Percentiles rank a stretch among this genome's conserved stretches.
Evolutionary conservation across 2,888 invertebrate species (phyloP).

Genomic region (Acrobasis repandana): DNA sequence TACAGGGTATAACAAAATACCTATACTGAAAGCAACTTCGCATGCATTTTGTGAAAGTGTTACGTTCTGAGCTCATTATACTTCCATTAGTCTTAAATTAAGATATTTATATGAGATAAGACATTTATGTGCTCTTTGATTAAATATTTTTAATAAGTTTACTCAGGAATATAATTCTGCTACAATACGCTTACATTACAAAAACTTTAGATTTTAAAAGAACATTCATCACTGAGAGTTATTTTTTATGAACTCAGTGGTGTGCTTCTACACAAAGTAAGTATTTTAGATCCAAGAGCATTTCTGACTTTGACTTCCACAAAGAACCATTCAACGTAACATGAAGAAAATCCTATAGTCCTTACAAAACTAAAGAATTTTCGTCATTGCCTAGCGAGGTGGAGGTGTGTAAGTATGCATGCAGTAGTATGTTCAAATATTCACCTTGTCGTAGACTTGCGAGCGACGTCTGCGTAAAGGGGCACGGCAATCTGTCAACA

Average conservation of each 20-base stretch:
- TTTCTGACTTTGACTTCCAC: no score
- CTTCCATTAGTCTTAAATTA: not conserved
- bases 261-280: no score
- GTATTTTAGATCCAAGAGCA: no score
- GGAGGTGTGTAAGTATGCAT: not conserved
- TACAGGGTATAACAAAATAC: no score
- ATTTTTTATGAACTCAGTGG: no score
- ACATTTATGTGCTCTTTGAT: no score
- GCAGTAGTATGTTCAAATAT: conserved; percentile 44
- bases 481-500: conserved; percentile 89
- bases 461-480: conserved; percentile 90
- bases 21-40: no score
- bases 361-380: no score
- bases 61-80: not conserved
- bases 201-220: not conserved
- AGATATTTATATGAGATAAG: not conserved
- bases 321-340: no score
- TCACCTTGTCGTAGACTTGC: conserved; percentile 90
- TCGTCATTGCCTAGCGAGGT: not conserved
- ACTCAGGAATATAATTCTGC: not conserved
- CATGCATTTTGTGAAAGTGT: not conserved
- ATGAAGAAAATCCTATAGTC: no score
- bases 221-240: no score
- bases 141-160: not conserved
- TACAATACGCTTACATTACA: not conserved